A percentile compares a stretch with the other conserved stretches of the same genome.
phyloP scores from a whole-genome alignment of 1,140 invertebrate genomes.

The Danaus plexippus region DNA sequence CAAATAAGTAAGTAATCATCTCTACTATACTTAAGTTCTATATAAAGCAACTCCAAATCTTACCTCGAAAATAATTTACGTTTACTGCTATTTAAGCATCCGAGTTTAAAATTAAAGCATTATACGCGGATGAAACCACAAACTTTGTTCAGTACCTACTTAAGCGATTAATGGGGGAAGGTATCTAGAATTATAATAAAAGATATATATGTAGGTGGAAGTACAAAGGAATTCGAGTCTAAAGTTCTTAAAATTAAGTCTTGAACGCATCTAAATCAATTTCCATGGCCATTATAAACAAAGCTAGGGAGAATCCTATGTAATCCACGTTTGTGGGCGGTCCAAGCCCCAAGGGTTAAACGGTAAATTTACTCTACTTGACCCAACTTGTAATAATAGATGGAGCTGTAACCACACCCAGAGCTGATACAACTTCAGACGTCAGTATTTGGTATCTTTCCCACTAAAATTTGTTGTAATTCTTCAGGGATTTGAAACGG shows the following conservation, averaged over 20 bases:
- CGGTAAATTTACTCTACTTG: slow-evolving; percentile 26
- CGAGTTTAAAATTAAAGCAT: slow-evolving; percentile 2
- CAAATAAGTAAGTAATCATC: too few relatives aligned
- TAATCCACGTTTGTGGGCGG: slow-evolving; percentile 25
- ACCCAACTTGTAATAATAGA: slow-evolving; percentile 32
- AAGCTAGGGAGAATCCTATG: slow-evolving; percentile 19
- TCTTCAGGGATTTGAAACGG: slow-evolving; percentile 17
- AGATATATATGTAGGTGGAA: slow-evolving; percentile 10
- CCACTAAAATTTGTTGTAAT: slow-evolving; percentile 20
- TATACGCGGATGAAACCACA: slow-evolving; percentile 12
- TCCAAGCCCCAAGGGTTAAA: slow-evolving; percentile 23
- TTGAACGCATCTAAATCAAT: slow-evolving; percentile 27
- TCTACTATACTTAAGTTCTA: too few relatives aligned
- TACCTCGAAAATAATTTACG: too few relatives aligned
- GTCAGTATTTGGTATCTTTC: slow-evolving; percentile 20
- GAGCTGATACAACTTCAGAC: slow-evolving; percentile 19
- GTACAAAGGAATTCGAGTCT: slow-evolving; percentile 19
- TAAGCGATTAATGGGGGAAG: slow-evolving; percentile 17
- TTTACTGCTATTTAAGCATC: too few relatives aligned
- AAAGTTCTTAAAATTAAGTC: slow-evolving; percentile 26
- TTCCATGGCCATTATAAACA: slow-evolving; percentile 29
- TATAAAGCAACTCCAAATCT: too few relatives aligned
- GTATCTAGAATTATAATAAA: slow-evolving; percentile 13
- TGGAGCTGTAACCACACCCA: slow-evolving; percentile 26
- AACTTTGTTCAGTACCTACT: slow-evolving; percentile 9